Conservation (phyloP, 1,140 invertebrate genomes). For the Leptopilina boulardi region DNA sequence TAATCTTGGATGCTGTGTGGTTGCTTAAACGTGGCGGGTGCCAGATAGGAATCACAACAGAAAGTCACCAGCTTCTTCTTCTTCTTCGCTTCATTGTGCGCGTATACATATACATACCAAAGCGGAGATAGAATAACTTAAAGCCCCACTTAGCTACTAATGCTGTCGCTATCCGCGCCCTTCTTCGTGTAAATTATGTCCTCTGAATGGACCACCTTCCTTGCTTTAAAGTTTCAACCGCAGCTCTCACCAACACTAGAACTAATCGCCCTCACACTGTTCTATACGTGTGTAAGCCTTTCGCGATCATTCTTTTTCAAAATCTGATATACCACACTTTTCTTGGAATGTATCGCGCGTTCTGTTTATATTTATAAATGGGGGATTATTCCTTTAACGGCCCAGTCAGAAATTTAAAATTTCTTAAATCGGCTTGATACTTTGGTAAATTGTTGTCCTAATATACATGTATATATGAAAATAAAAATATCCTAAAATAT, state of each 20-base stretch:
- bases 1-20: constrained; percentile 50
- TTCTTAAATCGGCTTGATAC: too few relatives aligned
- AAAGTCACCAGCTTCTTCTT: constrained; percentile 36
- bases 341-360: background rate
- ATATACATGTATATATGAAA: too few relatives aligned
- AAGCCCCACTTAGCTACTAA: constrained; percentile 72
- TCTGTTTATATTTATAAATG: too few relatives aligned
- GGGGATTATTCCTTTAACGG: too few relatives aligned
- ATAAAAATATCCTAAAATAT: too few relatives aligned
- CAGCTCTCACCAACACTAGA: background rate
- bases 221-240: background rate
- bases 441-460: too few relatives aligned
- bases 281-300: background rate
- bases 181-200: constrained; percentile 69
- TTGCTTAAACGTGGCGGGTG: constrained; percentile 46
- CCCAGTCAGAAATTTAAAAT: too few relatives aligned
- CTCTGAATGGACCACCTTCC: constrained; percentile 46
- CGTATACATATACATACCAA: constrained; percentile 42
- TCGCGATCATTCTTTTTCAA: constrained; percentile 23
- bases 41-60: constrained; percentile 50
- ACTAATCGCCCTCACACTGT: constrained; percentile 29
- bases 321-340: constrained; percentile 30
- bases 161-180: constrained; percentile 69
- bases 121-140: constrained; percentile 65
- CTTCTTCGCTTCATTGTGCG: constrained; percentile 5